Evolutionary conservation across 1,140 invertebrate genomes (phyloP).

Genomic region (Potamilus streckersoni): DNA sequence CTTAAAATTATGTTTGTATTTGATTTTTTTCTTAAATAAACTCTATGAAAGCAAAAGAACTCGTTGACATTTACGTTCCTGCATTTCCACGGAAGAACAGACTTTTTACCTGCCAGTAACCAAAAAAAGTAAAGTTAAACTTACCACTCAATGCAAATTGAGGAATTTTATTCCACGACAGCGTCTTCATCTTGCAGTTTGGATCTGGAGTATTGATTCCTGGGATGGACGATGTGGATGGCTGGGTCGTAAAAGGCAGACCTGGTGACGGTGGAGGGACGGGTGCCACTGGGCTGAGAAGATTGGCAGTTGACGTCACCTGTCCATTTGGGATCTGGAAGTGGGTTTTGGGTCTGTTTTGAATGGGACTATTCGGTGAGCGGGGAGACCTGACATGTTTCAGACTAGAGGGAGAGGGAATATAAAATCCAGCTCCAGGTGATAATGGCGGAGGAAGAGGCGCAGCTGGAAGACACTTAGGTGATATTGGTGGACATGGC

Average conservation of each 20-base stretch:
- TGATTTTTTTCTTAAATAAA: too few relatives aligned
- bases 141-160: constrained; percentile 46
- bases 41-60: too few relatives aligned
- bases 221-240: constrained; percentile 19
- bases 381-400: too few relatives aligned
- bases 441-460: constrained; percentile 24
- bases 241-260: background rate
- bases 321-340: constrained; percentile 1
- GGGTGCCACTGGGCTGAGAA: constrained; percentile 5
- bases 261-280: constrained; percentile 8
- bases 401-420: background rate
- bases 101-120: background rate
- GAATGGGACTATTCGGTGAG: too few relatives aligned
- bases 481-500: constrained; percentile 24
- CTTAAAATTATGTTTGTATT: too few relatives aligned
- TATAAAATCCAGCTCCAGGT: constrained; percentile 10
- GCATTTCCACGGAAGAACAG: background rate
- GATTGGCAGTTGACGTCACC: constrained; percentile 10
- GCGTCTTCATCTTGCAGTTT: constrained; percentile 60
- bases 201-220: constrained; percentile 59
- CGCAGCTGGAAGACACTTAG: constrained; percentile 26
- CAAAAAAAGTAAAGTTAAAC: too few relatives aligned
- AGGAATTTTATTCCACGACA: constrained; percentile 64
- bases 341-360: too few relatives aligned
- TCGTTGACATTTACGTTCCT: too few relatives aligned